phyloP scores from a whole-genome alignment of 2,113 vertebrate species.

The Dissostichus mawsoni region DNA sequence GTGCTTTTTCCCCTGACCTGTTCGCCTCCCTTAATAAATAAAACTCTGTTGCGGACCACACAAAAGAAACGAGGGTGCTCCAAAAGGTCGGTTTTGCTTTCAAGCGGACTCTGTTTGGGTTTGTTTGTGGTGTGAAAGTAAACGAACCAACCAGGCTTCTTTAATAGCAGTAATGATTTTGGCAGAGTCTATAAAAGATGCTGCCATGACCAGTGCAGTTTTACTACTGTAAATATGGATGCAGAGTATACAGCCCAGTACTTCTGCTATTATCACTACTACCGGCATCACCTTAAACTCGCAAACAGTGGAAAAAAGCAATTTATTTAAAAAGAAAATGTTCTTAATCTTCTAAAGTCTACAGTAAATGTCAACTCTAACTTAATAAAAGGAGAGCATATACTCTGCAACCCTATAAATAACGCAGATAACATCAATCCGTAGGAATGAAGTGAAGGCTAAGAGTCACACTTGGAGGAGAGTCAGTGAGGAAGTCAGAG shows the following conservation, averaged over 20 bases:
- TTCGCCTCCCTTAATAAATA: too few relatives aligned
- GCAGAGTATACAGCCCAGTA: background rate
- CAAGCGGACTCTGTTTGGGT: too few relatives aligned
- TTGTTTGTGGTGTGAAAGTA: too few relatives aligned
- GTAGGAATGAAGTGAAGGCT: constrained; percentile 19
- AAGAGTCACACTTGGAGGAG: constrained; percentile 31
- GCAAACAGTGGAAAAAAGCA: background rate
- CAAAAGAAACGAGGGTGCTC: too few relatives aligned
- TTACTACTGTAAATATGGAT: background rate
- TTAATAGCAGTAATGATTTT: too few relatives aligned
- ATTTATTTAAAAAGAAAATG: background rate
- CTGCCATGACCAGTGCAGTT: background rate
- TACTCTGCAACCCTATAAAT: background rate
- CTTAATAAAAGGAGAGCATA: background rate
- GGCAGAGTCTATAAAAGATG: background rate
- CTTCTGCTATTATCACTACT: background rate
- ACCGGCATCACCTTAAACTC: background rate
- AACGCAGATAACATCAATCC: constrained; percentile 14
- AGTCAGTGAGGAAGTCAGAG: constrained; percentile 16
- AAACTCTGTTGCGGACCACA: too few relatives aligned
- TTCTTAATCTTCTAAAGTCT: constrained; percentile 1
- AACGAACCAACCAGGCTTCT: too few relatives aligned
- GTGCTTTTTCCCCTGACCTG: too few relatives aligned
- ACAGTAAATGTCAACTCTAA: background rate
- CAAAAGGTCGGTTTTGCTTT: too few relatives aligned